These are phyloP conservation scores for Stenchaetothrips biformis DNA, from an alignment of 2,888 invertebrate species.

Conservation along the genomic window DNA sequence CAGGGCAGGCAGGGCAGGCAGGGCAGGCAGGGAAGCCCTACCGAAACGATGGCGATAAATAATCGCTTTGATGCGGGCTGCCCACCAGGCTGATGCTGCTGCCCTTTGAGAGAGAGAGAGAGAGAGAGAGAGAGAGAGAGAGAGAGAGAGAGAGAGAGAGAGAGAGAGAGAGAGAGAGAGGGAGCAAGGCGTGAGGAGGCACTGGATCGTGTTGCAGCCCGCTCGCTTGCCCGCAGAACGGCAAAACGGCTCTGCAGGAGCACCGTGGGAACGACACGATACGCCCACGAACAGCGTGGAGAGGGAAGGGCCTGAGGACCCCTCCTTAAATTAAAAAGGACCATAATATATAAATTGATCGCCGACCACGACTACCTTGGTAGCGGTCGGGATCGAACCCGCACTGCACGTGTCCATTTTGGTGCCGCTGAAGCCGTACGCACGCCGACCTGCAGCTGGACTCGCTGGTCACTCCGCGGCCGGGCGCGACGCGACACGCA, in stretches of 20 bases:
- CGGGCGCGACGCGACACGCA: neutral
- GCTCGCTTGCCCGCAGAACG: neutral
- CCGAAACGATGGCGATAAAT: neutral
- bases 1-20: too few relatives aligned
- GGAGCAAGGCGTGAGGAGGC: neutral
- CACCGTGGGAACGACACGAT: neutral
- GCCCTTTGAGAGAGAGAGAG: neutral
- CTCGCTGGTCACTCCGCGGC: too few relatives aligned
- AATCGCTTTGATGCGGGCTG: slow-evolving; percentile 1
- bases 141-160: neutral
- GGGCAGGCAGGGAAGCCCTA: too few relatives aligned
- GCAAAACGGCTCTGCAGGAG: too few relatives aligned
- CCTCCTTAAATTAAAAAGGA: neutral
- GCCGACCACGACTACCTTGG: neutral
- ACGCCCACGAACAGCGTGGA: neutral
- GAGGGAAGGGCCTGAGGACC: neutral
- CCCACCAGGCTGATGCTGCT: neutral
- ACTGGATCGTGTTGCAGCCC: slow-evolving; percentile 9
- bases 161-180: too few relatives aligned
- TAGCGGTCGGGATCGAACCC: too few relatives aligned
- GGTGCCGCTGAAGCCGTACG: too few relatives aligned
- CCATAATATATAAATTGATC: neutral
- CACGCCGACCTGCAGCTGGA: too few relatives aligned
- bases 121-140: slow-evolving; percentile 1
- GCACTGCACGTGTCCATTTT: too few relatives aligned